Base-by-base conservation (phyloP, 1,140 invertebrate species). In the Drosophila sulfurigaster region DNA sequence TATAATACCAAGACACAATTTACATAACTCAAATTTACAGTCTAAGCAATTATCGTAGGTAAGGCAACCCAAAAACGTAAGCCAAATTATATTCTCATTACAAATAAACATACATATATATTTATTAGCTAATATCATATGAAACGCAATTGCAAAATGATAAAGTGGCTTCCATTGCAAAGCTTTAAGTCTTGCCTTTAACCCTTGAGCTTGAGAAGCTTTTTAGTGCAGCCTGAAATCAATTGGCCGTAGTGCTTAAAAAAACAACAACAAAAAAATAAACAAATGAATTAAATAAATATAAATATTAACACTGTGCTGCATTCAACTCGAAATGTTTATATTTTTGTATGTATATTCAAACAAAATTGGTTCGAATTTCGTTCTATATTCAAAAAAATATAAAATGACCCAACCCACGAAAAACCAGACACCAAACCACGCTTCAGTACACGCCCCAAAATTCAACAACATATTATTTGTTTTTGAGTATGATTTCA, bases 371-470 rank as follows among this genome's bases (percentile, higher is more conserved):
- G 90, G 90, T 88, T 90, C 51, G 56, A 91, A 91, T 91, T 91
- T 91, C 90, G 90, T 91, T 91, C 90, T 91, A 91, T 91, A 91
- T 91, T 91, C 70, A 63, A 70, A 81, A 77, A 25, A 25, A 25
- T 0, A 25, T 4, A 25, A 73, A 67, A 30, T 68, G 49, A 66
- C 58, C 60, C 69, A 35, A 67, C 60, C 60, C 60, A 63, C 38
- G 11, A 66, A 56, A 43, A 71, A 54, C 54, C 62, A 60, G 46
- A 68, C 49, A 64, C 11, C 51, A 62, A 68, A 73, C 75, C 75
- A 89, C 76, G 76, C 67, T 87, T 85, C 43, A 80, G 35, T 76
- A 69, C 75, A 72, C 49, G 56, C 38, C 46, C 72, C 16, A 13
- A 70, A 62, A 43, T 46, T 49, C 2, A 51, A 41, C 5, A 35